Percentiles rank a stretch among this genome's conserved stretches.
Conservation (phyloP, 2,888 invertebrate species). For the Notodonta ziczac region DNA sequence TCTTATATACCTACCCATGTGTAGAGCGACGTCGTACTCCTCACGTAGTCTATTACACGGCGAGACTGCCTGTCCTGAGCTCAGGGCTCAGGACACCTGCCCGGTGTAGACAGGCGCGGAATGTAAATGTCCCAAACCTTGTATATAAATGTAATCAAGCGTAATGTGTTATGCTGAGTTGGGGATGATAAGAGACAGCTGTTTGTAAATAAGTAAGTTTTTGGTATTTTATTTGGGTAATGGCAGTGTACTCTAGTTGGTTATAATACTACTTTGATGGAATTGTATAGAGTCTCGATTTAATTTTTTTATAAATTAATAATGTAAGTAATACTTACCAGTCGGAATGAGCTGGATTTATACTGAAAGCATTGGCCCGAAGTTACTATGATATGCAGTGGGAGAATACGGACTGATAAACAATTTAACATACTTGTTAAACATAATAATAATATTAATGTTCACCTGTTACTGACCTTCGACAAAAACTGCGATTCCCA, state of each 20-base stretch:
- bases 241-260: too few species aligned
- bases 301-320: too few species aligned
- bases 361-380: too few species aligned
- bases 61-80: slow-evolving; percentile 3
- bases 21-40: not conserved
- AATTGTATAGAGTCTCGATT: too few species aligned
- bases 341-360: too few species aligned
- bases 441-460: too few species aligned
- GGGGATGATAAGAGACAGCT: not conserved
- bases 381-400: too few species aligned
- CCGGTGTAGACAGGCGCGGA: not conserved
- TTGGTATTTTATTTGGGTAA: not conserved
- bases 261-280: too few species aligned
- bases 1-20: not conserved
- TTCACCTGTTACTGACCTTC: too few species aligned
- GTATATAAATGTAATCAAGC: slow-evolving; percentile 1
- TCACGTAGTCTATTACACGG: slow-evolving; percentile 4
- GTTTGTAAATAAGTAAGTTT: not conserved
- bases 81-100: slow-evolving; percentile 6
- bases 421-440: too few species aligned
- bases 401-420: too few species aligned
- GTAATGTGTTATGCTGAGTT: slow-evolving; percentile 2
- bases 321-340: too few species aligned
- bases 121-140: slow-evolving; percentile 4
- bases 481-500: not conserved